Base-by-base conservation (phyloP, 2,797 vertebrate species). In the Anguilla anguilla region DNA sequence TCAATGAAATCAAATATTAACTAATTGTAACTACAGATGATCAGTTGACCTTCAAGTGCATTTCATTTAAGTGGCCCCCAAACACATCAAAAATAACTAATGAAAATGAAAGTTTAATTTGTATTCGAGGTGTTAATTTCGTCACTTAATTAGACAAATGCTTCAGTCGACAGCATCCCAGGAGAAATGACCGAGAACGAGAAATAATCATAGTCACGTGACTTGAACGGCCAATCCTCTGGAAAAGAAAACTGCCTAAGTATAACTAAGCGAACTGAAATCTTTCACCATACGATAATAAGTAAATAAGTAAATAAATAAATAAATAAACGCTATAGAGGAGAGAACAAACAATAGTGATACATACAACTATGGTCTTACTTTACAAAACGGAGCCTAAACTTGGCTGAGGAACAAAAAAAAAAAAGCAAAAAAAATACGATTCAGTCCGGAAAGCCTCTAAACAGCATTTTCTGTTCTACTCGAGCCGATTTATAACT, bases 171-270 rank as follows among this genome's bases (percentile, higher is more conserved):
- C 19, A 7, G 19, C 19, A 25, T 19, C 19, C 61, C 19, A n/a
- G 22, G 19, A 25, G 61, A 67, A 67, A 67, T 17, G 9, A 67
- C n/a, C 61, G 4, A 67, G n/a, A 25, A 86, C 87, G 90, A 35
- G 35, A 35, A 35, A 35, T 35, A 35, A 35, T 35, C 35, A 35
- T 35, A 35, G 88, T 81, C 31, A 53, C n/a, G 86, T 61, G 7
- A 51, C 86, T 13, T 84, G 67, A 7, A 17, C 55, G 69, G 88
- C 90, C 90, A 90, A 87, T 86, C 84, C 6, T 87, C 86, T 88
- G 39, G 86, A 59, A 67, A 53, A 83, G 86, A 10, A 74, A 51
- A 51, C 51, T 51, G 51, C 51, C 6, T 51, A 77, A 87, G 85
- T 85, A 87, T 19, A 83, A 85, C 46, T 51, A 51, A 51, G 51